These are phyloP conservation scores for Myotis myotis DNA, from an alignment of 2,797 vertebrate species.

Conservation along the genomic window DNA sequence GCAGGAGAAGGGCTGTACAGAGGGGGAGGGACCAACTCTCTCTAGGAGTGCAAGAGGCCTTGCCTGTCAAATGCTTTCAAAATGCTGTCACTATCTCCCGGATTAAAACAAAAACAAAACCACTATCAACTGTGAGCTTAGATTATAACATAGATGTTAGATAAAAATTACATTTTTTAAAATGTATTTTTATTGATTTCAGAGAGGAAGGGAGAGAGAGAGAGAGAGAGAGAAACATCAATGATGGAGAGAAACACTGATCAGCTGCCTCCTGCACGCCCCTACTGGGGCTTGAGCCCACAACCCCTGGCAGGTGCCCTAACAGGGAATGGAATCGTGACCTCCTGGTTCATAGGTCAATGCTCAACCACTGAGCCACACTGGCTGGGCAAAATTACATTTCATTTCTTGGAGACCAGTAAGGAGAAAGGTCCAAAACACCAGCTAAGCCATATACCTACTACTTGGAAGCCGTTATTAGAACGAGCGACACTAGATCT, in stretches of 20 bases:
- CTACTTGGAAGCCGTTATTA: background rate
- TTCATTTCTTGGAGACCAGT: background rate
- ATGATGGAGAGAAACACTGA: no score
- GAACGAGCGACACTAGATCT: background rate
- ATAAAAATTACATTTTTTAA: background rate
- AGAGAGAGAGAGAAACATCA: no score
- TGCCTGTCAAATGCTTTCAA: background rate
- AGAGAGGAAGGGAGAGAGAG: no score
- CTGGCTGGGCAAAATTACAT: background rate
- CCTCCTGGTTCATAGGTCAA: no score
- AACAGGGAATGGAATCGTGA: no score
- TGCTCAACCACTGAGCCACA: no score
- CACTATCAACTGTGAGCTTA: background rate
- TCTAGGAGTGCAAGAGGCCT: background rate
- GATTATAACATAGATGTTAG: background rate
- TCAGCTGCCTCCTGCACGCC: no score
- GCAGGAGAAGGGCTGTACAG: background rate
- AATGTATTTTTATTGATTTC: no score
- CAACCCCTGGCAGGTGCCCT: no score
- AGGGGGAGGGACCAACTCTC: background rate
- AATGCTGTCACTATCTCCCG: background rate
- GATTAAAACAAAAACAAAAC: background rate
- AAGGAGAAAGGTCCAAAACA: background rate
- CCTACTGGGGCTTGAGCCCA: no score
- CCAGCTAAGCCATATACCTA: background rate